phyloP scores from a whole-genome alignment of 2,888 invertebrate species.

The Odontothrips loti region DNA sequence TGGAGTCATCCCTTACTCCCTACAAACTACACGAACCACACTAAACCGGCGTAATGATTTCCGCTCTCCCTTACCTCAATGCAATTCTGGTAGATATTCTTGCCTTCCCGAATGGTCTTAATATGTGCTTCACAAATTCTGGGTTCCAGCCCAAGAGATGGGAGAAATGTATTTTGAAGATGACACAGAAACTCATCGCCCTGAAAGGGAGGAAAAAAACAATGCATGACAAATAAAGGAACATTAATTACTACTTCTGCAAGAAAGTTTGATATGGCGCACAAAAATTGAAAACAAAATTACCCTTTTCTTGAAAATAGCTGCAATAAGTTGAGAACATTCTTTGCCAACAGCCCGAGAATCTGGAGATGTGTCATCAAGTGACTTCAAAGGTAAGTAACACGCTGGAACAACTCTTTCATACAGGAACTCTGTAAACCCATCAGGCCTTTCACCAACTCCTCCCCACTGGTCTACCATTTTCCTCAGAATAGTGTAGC shows the following conservation, averaged over 20 bases:
- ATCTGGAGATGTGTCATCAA: conserved; percentile 47
- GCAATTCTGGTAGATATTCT: conserved; percentile 48
- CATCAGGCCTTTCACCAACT: conserved; percentile 44
- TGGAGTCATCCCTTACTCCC: too few relatives aligned
- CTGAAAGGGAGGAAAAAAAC: conserved; percentile 39
- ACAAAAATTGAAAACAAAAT: conserved; percentile 29
- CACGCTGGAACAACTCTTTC: conserved; percentile 52
- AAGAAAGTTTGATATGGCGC: background rate
- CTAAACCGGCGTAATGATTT: too few relatives aligned
- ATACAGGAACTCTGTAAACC: conserved; percentile 51
- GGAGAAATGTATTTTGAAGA: conserved; percentile 48
- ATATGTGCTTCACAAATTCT: conserved; percentile 47
- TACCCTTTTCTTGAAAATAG: conserved; percentile 43
- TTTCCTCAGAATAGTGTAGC: conserved; percentile 49
- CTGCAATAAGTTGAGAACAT: conserved; percentile 37
- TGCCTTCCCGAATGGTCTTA: conserved; percentile 47
- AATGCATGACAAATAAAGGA: background rate
- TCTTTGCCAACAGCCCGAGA: conserved; percentile 12
- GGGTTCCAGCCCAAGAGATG: conserved; percentile 46
- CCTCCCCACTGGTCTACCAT: conserved; percentile 51
- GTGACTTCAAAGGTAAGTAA: conserved; percentile 50
- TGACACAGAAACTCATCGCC: conserved; percentile 49
- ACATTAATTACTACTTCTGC: background rate
- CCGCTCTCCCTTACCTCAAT: conserved; percentile 45
- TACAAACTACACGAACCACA: too few relatives aligned